phyloP scores from a whole-genome alignment of 1,140 invertebrate genomes.

The Drosophila punjabiensis region DNA sequence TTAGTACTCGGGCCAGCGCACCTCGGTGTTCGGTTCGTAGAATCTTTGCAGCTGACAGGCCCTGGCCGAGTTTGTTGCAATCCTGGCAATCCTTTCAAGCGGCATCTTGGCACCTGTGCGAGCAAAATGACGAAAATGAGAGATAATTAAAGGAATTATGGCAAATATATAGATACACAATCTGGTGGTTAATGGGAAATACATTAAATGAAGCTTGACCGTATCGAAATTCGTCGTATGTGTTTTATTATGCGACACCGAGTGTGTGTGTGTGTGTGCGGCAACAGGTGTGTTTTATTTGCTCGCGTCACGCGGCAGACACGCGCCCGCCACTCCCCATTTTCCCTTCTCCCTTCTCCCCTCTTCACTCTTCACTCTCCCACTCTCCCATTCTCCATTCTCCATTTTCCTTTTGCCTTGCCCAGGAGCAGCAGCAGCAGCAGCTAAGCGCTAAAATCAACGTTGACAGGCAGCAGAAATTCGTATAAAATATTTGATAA shows the following conservation, averaged over 20 bases:
- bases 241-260: constrained; percentile 25
- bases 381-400: neutral
- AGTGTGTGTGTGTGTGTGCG: constrained; percentile 35
- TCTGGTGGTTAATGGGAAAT: neutral
- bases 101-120: constrained; percentile 15
- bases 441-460: constrained; percentile 76
- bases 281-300: constrained; percentile 80
- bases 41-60: constrained; percentile 40
- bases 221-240: constrained; percentile 8
- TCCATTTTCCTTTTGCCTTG: neutral
- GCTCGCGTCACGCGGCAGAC: constrained; percentile 32
- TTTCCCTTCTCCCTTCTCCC: neutral
- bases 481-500: constrained; percentile 75
- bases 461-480: constrained; percentile 70
- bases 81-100: constrained; percentile 15
- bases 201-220: neutral
- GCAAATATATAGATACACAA: neutral
- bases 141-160: no score
- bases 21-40: constrained; percentile 48
- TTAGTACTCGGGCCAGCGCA: constrained; percentile 42
- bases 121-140: no score
- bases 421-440: neutral
- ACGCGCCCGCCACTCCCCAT: constrained; percentile 20
- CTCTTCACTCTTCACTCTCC: no score
- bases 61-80: constrained; percentile 36